These are phyloP conservation scores for Herpetotheres cachinnans DNA, from an alignment of 2,113 vertebrate genomes.

Conservation along the genomic window DNA sequence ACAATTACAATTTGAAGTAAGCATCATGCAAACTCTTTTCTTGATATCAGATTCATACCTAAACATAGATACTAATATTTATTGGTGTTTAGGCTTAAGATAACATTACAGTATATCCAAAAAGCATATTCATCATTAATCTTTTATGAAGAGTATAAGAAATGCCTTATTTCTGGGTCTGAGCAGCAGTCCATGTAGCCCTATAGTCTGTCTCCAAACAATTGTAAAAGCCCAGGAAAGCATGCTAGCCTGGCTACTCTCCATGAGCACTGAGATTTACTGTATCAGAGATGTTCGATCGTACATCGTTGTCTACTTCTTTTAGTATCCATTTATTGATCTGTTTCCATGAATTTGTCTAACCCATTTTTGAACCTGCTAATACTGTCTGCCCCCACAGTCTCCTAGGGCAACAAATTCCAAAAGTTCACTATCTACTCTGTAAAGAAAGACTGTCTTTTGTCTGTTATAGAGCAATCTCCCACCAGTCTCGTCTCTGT, in stretches of 20 bases:
- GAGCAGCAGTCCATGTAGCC: not conserved
- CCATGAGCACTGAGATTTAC: not conserved
- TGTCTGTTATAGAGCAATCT: not conserved
- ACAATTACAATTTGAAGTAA: not conserved
- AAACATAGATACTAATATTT: not conserved
- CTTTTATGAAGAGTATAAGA: not conserved
- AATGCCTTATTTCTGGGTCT: not conserved
- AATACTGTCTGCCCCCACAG: not conserved
- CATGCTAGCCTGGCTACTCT: not conserved
- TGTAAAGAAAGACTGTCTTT: not conserved
- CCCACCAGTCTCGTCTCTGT: not conserved
- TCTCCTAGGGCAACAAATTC: not conserved
- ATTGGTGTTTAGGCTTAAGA: not conserved
- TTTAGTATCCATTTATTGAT: not conserved
- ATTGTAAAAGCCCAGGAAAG: not conserved
- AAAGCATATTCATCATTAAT: not conserved
- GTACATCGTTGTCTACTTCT: accelerated
- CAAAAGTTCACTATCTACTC: not conserved
- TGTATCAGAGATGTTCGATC: not conserved
- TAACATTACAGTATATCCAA: not conserved
- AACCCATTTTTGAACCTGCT: not conserved
- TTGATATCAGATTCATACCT: not conserved
- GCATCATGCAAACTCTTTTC: not conserved
- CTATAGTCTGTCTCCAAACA: not conserved
- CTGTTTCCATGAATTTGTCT: not conserved